phyloP scores from a whole-genome alignment of 1,140 invertebrate species.

The Lethocerus indicus region DNA sequence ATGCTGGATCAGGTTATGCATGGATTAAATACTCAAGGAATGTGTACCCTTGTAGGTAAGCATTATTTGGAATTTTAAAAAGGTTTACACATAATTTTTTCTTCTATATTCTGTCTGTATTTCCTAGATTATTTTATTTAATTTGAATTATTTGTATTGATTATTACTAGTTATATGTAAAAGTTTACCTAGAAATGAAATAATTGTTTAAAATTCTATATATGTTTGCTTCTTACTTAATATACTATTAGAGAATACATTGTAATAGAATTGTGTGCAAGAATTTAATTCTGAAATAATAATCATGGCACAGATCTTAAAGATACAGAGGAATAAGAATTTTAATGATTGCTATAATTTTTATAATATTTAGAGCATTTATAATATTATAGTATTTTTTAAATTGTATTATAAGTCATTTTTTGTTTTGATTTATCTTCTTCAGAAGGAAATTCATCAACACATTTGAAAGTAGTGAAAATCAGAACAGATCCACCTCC shows the following conservation, averaged over 20 bases:
- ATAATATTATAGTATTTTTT: background rate
- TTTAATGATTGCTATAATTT: no score
- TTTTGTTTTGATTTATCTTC: no score
- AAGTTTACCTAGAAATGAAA: no score
- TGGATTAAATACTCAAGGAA: constrained; percentile 62
- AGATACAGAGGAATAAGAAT: no score
- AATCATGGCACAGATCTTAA: no score
- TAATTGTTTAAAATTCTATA: no score
- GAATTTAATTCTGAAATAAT: no score
- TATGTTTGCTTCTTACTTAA: no score
- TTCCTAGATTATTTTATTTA: constrained; percentile 10
- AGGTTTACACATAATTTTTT: background rate
- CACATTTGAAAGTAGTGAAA: constrained; percentile 61
- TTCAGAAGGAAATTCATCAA: constrained; percentile 56
- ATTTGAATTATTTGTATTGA: no score
- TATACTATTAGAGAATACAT: no score
- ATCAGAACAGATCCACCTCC: constrained; percentile 59
- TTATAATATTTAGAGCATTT: background rate
- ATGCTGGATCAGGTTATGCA: constrained; percentile 59
- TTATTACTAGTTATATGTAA: no score
- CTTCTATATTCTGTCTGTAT: constrained; percentile 14
- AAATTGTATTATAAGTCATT: background rate
- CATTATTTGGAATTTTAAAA: constrained; percentile 11
- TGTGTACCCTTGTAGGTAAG: constrained; percentile 56
- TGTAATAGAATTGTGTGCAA: no score